Conservation (phyloP, 1,140 invertebrate species). For the Pectinophora gossypiella region DNA sequence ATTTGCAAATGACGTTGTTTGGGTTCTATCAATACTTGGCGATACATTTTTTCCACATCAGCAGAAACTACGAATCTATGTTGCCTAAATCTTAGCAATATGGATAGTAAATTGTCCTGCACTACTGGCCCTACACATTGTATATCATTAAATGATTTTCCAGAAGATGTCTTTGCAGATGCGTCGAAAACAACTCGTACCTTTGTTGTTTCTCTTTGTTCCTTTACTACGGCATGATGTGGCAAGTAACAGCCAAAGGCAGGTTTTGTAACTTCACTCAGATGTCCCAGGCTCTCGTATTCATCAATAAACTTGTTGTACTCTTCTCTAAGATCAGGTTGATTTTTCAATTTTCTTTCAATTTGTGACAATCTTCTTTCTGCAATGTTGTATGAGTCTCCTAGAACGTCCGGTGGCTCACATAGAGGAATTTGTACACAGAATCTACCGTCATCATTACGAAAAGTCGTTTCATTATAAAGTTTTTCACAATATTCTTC, state of each 20-base stretch:
- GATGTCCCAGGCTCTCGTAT: no score
- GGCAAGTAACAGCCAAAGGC: no score
- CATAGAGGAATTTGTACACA: conserved; percentile 6
- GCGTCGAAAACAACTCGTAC: conserved; percentile 45
- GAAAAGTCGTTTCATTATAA: background rate
- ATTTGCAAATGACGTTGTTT: conserved; percentile 23
- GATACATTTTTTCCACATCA: conserved; percentile 38
- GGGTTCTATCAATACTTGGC: conserved; percentile 23
- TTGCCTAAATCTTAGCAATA: conserved; percentile 30
- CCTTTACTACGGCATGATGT: conserved; percentile 36
- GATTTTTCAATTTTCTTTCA: background rate
- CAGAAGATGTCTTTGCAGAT: conserved; percentile 27
- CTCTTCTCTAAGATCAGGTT: conserved; percentile 11
- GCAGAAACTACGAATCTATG: conserved; percentile 21
- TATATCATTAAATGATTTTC: conserved; percentile 40
- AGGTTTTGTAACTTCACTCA: no score
- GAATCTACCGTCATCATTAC: conserved; percentile 6
- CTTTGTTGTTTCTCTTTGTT: conserved; percentile 27
- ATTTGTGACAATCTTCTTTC: conserved; percentile 1
- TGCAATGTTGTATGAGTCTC: conserved; percentile 4
- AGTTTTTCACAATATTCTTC: conserved; percentile 2
- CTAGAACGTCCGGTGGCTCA: background rate
- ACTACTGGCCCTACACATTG: conserved; percentile 38
- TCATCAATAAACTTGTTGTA: conserved; percentile 36
- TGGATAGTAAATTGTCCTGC: conserved; percentile 39